phyloP scores from a whole-genome alignment of 2,888 invertebrate genomes.

The Sipha maydis region DNA sequence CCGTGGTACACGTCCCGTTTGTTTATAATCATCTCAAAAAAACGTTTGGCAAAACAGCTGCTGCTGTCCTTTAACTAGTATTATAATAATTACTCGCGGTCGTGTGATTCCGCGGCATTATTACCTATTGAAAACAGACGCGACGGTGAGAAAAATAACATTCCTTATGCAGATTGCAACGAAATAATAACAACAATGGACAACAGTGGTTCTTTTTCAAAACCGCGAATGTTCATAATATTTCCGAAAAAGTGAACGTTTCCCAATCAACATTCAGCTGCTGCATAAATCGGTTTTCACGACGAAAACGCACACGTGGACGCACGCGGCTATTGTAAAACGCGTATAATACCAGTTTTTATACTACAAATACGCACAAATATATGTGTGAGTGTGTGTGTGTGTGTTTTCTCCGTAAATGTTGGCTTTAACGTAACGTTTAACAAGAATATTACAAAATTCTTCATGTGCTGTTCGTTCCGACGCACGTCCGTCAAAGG shows the following conservation, averaged over 20 bases:
- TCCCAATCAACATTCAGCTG: not conserved
- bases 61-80: not conserved
- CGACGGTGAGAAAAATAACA: not conserved
- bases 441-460: constrained; percentile 41
- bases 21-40: not conserved
- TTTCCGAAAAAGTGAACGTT: not conserved
- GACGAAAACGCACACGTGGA: not conserved
- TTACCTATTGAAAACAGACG: not conserved
- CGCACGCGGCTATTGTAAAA: not conserved
- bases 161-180: not conserved
- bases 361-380: not conserved
- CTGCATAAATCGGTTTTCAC: not conserved
- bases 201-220: not conserved
- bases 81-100: not conserved
- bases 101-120: not conserved
- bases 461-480: not conserved
- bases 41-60: not conserved
- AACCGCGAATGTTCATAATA: not conserved
- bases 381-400: not conserved
- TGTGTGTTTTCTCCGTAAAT: not conserved
- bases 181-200: not conserved
- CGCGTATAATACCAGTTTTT: not conserved
- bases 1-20: not conserved
- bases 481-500: constrained; percentile 6
- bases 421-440: not conserved